phyloP scores from a whole-genome alignment of 1,140 invertebrate species.

The Littorina saxatilis region DNA sequence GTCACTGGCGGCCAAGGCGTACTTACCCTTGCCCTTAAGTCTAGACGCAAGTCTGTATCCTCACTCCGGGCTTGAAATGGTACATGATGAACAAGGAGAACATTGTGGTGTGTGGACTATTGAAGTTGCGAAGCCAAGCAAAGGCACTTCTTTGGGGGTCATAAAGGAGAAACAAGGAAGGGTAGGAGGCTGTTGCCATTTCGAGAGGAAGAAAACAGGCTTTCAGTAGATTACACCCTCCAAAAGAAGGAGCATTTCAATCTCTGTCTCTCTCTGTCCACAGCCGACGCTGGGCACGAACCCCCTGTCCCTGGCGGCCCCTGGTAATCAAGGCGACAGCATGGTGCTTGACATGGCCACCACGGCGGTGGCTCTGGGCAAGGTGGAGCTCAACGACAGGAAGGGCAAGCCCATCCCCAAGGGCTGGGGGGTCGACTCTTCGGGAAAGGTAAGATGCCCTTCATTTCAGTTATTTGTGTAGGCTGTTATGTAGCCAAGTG shows the following conservation, averaged over 20 bases:
- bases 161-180: not conserved
- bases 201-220: not conserved
- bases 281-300: constrained; percentile 90
- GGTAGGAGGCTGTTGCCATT: not conserved
- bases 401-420: not conserved
- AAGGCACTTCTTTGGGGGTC: no score
- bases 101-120: no score
- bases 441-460: not conserved
- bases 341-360: constrained; percentile 97
- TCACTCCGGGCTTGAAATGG: no score
- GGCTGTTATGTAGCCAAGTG: no score
- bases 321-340: constrained; percentile 82
- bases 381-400: constrained; percentile 76
- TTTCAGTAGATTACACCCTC: not conserved
- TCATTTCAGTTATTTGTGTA: no score
- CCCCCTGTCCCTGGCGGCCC: constrained; percentile 88
- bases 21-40: no score
- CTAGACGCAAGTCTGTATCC: no score
- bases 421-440: not conserved
- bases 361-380: constrained; percentile 89
- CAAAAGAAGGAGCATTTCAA: not conserved
- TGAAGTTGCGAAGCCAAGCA: no score
- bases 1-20: no score
- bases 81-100: no score
- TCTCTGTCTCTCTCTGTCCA: not conserved